Conservation (phyloP, 2,888 invertebrate species). For the Podabrus alpinus region DNA sequence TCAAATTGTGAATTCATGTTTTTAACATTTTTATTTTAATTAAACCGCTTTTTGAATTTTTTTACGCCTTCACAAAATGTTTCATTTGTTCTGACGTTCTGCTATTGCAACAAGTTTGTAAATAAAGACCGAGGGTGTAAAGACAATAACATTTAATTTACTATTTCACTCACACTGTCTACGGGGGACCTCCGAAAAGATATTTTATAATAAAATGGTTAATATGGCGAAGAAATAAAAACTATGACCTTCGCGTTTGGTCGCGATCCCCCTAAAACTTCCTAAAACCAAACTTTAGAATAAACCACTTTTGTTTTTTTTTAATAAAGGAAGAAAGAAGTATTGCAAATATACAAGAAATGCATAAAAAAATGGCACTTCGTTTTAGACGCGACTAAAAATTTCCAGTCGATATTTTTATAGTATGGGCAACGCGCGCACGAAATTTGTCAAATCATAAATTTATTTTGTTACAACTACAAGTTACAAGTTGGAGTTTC, state of each 20-base stretch:
- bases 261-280: no score
- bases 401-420: background rate
- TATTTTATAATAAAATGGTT: no score
- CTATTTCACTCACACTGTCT: background rate
- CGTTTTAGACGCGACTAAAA: background rate
- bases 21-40: background rate
- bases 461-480: slow-evolving; percentile 15
- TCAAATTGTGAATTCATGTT: background rate
- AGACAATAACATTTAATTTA: background rate
- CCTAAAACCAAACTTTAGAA: no score
- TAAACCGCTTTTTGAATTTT: background rate
- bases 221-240: no score
- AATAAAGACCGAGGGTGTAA: background rate
- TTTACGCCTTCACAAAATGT: background rate
- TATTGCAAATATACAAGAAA: background rate
- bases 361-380: background rate
- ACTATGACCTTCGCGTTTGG: no score
- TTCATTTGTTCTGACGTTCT: background rate
- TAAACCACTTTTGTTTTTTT: background rate
- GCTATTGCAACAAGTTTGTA: background rate
- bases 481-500: slow-evolving; percentile 10
- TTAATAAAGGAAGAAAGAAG: background rate
- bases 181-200: background rate
- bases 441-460: slow-evolving; percentile 13
- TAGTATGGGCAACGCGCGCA: background rate